phyloP scores from a whole-genome alignment of 2,113 vertebrate species.

The Chlorodrepanis virens region DNA sequence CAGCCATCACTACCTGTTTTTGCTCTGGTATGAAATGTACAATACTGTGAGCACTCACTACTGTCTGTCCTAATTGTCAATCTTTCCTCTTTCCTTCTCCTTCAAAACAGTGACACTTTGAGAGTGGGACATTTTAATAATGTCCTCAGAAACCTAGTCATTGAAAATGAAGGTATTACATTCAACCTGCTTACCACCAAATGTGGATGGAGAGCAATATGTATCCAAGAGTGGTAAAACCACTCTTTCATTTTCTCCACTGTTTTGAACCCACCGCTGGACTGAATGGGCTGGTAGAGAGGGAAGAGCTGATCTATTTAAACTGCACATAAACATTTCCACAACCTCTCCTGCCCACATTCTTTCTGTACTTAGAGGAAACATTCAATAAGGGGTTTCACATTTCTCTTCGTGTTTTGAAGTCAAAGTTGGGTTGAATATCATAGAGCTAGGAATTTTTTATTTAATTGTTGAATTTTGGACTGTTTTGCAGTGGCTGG shows the following conservation, averaged over 20 bases:
- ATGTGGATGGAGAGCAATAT: background rate
- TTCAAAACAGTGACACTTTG: background rate
- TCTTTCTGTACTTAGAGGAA: background rate
- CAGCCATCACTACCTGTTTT: background rate
- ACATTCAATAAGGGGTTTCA: background rate
- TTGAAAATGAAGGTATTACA: background rate
- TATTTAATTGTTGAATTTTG: background rate
- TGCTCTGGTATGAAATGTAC: background rate
- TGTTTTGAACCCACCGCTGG: background rate
- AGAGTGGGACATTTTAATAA: background rate
- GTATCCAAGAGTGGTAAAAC: background rate
- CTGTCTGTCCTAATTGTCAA: background rate
- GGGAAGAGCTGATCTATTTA: background rate
- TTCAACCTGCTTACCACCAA: background rate
- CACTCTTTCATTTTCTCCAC: background rate
- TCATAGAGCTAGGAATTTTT: rapidly evolving
- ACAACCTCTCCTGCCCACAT: background rate
- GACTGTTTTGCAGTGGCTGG: background rate
- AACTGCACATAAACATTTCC: background rate
- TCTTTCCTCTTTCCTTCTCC: background rate
- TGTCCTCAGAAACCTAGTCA: background rate
- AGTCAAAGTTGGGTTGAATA: background rate
- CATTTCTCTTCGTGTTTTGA: background rate
- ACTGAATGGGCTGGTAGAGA: rapidly evolving
- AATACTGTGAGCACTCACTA: background rate